A percentile compares a stretch with the other conserved stretches of the same genome.
phyloP scores from a whole-genome alignment of 2,113 vertebrate genomes.

The Ailurus styani region DNA sequence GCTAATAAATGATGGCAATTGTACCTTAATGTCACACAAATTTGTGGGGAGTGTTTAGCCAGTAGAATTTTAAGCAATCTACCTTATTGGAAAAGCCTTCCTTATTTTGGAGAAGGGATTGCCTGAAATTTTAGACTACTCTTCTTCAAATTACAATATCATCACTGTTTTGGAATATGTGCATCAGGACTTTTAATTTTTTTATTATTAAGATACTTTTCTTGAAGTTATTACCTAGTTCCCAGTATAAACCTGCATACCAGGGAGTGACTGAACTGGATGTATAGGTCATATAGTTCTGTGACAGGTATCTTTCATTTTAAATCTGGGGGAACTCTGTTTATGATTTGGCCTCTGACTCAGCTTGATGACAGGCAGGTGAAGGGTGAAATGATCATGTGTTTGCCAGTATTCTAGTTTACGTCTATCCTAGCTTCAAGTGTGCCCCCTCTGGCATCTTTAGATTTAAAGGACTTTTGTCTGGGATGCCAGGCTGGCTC shows the following conservation, averaged over 20 bases:
- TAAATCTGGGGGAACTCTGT: background rate
- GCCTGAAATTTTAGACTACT: background rate
- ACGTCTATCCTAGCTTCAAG: background rate
- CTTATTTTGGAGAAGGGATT: background rate
- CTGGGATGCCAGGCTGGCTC: background rate
- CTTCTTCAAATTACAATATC: background rate
- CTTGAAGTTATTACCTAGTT: background rate
- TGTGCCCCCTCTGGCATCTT: background rate
- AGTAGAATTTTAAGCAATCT: background rate
- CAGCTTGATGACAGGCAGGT: background rate
- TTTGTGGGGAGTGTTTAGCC: background rate
- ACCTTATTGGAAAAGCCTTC: background rate
- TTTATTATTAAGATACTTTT: background rate
- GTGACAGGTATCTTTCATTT: background rate
- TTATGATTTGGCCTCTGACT: background rate
- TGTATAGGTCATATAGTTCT: background rate
- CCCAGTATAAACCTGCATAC: background rate
- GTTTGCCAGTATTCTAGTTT: background rate
- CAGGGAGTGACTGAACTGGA: background rate
- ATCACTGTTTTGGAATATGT: background rate
- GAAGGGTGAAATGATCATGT: background rate
- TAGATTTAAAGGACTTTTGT: background rate
- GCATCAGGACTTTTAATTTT: background rate
- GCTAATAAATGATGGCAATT: background rate
- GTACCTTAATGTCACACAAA: background rate